Evolutionary conservation across 1,140 invertebrate genomes (phyloP).

Genomic region (Armadillidium nasatum): DNA sequence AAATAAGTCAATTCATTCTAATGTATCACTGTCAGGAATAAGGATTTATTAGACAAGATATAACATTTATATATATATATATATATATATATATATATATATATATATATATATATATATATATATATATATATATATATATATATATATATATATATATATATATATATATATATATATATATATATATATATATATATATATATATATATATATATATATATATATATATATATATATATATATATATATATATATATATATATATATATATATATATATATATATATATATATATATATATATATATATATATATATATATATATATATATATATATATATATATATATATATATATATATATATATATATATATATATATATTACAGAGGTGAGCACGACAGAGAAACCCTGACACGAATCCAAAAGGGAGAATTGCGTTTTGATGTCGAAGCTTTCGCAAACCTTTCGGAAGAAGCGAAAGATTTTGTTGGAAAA

Average conservation of each 20-base stretch:
- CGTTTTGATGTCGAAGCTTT: slow-evolving; percentile 51
- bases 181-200: background rate
- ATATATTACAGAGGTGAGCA: slow-evolving; percentile 58
- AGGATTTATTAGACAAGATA: no score
- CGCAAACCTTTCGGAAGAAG: slow-evolving; percentile 66
- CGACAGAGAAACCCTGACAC: slow-evolving; percentile 80
- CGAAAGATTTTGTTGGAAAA: slow-evolving; percentile 79
- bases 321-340: slow-evolving; percentile 6
- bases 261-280: no score
- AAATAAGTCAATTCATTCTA: no score
- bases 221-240: background rate
- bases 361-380: no score
- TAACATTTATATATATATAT: no score
- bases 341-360: slow-evolving; percentile 10
- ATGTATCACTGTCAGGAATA: no score
- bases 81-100: no score
- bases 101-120: no score
- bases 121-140: no score
- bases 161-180: no score
- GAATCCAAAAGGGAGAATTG: slow-evolving; percentile 59
- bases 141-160: no score
- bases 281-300: background rate
- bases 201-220: slow-evolving; percentile 4
- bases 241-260: background rate
- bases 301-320: slow-evolving; percentile 2